These are phyloP conservation scores for Euphydryas editha DNA, from an alignment of 2,888 invertebrate genomes.

Conservation along the genomic window DNA sequence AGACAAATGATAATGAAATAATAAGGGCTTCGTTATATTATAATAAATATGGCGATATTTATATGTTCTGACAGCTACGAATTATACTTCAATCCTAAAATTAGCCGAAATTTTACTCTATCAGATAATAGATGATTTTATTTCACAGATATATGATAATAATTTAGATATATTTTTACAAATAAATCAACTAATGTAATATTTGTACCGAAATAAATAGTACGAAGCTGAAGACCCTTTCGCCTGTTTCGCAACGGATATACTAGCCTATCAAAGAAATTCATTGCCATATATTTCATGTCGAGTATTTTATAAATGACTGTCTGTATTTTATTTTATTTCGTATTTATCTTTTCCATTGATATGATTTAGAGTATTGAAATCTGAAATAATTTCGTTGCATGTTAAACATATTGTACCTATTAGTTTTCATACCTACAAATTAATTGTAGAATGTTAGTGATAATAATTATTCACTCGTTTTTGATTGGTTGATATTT, in stretches of 20 bases:
- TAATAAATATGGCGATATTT: no score
- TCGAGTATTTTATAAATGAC: constrained; percentile 33
- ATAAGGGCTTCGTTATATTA: no score
- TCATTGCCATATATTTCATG: constrained; percentile 41
- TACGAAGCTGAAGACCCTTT: constrained; percentile 30
- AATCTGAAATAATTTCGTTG: neutral
- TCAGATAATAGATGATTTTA: neutral
- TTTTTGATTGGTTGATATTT: no score
- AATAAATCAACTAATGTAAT: constrained; percentile 3
- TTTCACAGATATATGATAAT: neutral
- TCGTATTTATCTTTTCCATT: constrained; percentile 20
- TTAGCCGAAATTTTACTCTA: neutral
- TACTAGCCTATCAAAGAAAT: constrained; percentile 38
- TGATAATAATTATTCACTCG: no score
- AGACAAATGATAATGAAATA: no score
- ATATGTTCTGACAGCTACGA: no score
- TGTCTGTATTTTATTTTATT: constrained; percentile 30
- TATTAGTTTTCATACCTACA: neutral
- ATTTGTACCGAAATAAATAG: constrained; percentile 25
- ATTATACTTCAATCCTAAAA: neutral
- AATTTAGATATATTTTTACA: neutral
- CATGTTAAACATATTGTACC: constrained; percentile 1
- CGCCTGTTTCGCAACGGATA: constrained; percentile 35
- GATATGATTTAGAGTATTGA: constrained; percentile 10
- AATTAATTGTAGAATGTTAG: neutral